phyloP scores from a whole-genome alignment of 2,797 vertebrate genomes.

The Sciurus vulgaris region DNA sequence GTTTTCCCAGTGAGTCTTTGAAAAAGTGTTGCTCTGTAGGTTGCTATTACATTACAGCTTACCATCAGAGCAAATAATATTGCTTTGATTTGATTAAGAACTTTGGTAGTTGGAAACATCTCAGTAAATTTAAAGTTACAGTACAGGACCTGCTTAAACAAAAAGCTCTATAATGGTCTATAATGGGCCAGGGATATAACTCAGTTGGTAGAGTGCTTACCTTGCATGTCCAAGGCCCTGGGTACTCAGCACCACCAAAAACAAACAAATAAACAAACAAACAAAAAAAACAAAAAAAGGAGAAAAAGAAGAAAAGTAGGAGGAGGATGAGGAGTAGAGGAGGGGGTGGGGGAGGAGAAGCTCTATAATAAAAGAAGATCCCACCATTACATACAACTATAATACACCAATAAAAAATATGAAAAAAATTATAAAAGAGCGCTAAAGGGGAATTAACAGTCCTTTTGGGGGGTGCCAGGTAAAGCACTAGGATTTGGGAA shows the following conservation, averaged over 20 bases:
- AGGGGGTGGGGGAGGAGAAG: no score
- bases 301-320: no score
- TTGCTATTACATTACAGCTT: neutral
- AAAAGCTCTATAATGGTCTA: neutral
- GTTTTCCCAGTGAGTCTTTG: neutral
- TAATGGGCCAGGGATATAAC: no score
- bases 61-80: neutral
- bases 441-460: neutral
- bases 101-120: neutral
- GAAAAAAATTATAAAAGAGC: neutral
- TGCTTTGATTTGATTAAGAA: constrained; percentile 1
- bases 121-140: neutral
- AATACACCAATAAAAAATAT: no score
- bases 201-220: no score
- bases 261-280: no score
- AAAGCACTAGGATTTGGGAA: constrained; percentile 16
- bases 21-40: constrained; percentile 31
- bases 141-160: neutral
- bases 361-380: neutral
- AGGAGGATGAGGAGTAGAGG: no score
- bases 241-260: no score
- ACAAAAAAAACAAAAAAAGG: no score
- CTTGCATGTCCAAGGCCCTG: no score
- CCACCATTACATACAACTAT: no score
- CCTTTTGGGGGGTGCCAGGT: neutral